Evolutionary conservation across 2,888 invertebrate species (phyloP).

Genomic region (Epinotia brunnichana): DNA sequence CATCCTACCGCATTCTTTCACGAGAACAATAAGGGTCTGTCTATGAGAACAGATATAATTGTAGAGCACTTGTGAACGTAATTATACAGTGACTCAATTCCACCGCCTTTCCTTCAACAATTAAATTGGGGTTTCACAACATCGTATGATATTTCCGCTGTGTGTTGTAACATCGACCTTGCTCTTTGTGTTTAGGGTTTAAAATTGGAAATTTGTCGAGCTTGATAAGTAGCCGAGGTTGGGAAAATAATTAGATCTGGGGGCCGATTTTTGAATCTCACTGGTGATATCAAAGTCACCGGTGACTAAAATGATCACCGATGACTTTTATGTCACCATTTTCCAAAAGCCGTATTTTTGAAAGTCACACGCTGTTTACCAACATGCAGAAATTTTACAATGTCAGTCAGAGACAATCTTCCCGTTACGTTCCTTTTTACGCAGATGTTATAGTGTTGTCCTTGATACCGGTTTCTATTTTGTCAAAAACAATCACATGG

Average conservation of each 20-base stretch:
- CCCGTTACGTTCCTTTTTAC: no score
- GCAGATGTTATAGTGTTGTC: no score
- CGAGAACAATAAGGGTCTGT: conserved; percentile 23
- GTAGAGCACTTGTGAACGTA: conserved; percentile 32
- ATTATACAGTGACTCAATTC: conserved; percentile 32
- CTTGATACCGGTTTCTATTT: no score
- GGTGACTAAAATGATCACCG: no score
- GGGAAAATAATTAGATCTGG: conserved; percentile 18
- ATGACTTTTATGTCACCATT: no score
- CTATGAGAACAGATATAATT: conserved; percentile 31
- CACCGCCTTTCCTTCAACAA: conserved; percentile 6
- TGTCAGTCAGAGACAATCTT: no score
- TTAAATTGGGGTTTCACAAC: conserved; percentile 21
- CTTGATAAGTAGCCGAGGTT: conserved; percentile 3
- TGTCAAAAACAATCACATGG: no score
- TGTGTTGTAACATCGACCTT: conserved; percentile 4
- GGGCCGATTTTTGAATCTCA: no score
- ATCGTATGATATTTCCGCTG: neutral
- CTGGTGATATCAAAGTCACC: no score
- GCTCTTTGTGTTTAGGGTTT: neutral
- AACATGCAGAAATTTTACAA: no score
- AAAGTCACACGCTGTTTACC: no score
- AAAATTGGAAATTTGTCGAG: neutral
- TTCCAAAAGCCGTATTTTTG: no score
- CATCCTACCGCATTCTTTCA: conserved; percentile 17